Percentiles rank a stretch among this genome's conserved stretches.
Conservation (phyloP, 2,113 vertebrate species). For the Anser cygnoides region DNA sequence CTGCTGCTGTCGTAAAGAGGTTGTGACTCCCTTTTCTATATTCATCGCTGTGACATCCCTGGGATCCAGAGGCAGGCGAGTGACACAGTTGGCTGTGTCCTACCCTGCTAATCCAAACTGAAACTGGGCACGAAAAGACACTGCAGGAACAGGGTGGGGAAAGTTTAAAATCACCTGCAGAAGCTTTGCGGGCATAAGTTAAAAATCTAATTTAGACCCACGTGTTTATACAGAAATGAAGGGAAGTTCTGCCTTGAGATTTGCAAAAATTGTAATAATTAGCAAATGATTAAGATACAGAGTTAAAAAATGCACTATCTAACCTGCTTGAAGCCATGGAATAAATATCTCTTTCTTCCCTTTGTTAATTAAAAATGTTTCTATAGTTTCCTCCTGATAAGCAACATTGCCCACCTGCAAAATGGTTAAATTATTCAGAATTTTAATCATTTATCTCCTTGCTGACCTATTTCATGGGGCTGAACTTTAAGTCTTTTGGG, state of each 20-base stretch:
- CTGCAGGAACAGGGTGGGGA: neutral
- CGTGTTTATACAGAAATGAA: neutral
- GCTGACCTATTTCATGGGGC: neutral
- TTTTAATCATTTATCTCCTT: neutral
- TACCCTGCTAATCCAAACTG: neutral
- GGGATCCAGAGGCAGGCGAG: slow-evolving; percentile 3
- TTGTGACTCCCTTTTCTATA: neutral
- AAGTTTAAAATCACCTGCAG: slow-evolving; percentile 26
- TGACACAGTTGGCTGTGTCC: neutral
- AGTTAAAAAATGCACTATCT: neutral
- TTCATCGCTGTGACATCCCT: slow-evolving; percentile 25
- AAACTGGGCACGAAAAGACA: neutral
- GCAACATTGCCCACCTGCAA: neutral
- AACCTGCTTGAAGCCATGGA: neutral
- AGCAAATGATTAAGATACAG: neutral
- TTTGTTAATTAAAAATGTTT: slow-evolving; percentile 7
- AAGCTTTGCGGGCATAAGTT: neutral
- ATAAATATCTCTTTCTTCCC: neutral
- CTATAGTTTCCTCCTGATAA: neutral
- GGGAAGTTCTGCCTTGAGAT: neutral
- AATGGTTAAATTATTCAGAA: neutral
- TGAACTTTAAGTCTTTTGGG: neutral
- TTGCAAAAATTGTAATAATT: slow-evolving; percentile 1
- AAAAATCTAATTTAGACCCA: neutral
- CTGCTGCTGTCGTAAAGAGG: slow-evolving; percentile 37